Evolutionary conservation across 2,888 invertebrate genomes (phyloP).

Genomic region (Antheraea assamensis): DNA sequence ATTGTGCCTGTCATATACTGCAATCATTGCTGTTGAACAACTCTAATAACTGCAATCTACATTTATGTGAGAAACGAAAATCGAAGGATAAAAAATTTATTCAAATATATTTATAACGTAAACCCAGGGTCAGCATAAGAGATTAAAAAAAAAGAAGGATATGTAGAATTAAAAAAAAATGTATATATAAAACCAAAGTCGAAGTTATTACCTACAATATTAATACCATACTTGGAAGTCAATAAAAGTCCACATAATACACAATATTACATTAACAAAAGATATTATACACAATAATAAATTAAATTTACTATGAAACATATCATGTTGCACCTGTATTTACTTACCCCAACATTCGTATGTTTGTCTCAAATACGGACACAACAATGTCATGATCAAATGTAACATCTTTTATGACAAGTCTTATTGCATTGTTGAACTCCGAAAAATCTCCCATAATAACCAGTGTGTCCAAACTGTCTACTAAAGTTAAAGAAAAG

Average conservation of each 20-base stretch:
- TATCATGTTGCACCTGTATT: neutral
- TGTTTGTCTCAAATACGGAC: conserved; percentile 99
- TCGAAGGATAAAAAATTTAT: no score
- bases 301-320: neutral
- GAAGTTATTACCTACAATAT: neutral
- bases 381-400: conserved; percentile 98
- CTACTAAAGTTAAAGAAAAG: conserved; percentile 97
- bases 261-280: neutral
- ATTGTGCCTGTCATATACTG: no score
- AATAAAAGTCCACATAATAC: neutral
- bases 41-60: no score
- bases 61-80: no score
- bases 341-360: conserved; percentile 96
- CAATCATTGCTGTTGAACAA: no score
- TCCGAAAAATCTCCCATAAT: conserved; percentile 95
- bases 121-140: neutral
- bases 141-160: neutral
- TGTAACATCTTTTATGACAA: conserved; percentile 92
- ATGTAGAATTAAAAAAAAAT: no score
- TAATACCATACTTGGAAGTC: neutral
- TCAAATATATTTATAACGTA: no score
- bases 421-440: conserved; percentile 94
- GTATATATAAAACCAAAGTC: neutral
- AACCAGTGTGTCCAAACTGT: conserved; percentile 96
- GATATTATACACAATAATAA: neutral